These are phyloP conservation scores for Cladorhizidae sp. DNA, from an alignment of 37 sponge, comb jelly and placozoan genomes.

Conservation along the genomic window DNA sequence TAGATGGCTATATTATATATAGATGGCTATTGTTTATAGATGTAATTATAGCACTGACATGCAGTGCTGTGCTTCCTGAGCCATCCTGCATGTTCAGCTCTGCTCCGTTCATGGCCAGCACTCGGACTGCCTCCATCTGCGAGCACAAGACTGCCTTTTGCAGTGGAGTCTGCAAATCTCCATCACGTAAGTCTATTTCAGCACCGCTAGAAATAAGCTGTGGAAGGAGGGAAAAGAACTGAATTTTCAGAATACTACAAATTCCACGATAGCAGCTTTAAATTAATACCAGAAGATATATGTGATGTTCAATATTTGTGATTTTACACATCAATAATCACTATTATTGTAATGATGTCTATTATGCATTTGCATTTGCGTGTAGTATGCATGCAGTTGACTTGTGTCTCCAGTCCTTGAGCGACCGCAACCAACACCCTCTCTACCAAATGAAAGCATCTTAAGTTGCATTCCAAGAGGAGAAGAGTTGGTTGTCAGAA, in stretches of 20 bases:
- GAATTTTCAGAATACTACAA: neutral
- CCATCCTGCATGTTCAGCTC: slow-evolving; percentile 44
- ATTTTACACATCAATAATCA: no score
- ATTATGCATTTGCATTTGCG: no score
- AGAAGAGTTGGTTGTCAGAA: no score
- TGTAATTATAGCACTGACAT: slow-evolving; percentile 38
- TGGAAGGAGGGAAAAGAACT: neutral
- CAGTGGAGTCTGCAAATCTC: slow-evolving; percentile 43
- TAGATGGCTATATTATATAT: neutral
- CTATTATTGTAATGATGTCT: no score
- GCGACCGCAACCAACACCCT: no score
- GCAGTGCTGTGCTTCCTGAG: slow-evolving; percentile 49
- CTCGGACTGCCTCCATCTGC: slow-evolving; percentile 28
- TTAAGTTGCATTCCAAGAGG: no score
- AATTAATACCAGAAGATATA: no score
- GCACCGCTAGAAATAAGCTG: slow-evolving; percentile 53
- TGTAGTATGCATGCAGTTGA: no score
- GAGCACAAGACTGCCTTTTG: slow-evolving; percentile 41
- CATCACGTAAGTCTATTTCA: slow-evolving; percentile 27
- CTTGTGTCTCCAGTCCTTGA: no score
- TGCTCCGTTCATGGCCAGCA: slow-evolving; percentile 34
- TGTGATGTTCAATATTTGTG: no score
- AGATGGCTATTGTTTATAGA: neutral
- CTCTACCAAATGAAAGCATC: no score
- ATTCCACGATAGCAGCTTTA: neutral